These are phyloP conservation scores for Apoda limacodes DNA, from an alignment of 2,888 invertebrate genomes.

Conservation along the genomic window DNA sequence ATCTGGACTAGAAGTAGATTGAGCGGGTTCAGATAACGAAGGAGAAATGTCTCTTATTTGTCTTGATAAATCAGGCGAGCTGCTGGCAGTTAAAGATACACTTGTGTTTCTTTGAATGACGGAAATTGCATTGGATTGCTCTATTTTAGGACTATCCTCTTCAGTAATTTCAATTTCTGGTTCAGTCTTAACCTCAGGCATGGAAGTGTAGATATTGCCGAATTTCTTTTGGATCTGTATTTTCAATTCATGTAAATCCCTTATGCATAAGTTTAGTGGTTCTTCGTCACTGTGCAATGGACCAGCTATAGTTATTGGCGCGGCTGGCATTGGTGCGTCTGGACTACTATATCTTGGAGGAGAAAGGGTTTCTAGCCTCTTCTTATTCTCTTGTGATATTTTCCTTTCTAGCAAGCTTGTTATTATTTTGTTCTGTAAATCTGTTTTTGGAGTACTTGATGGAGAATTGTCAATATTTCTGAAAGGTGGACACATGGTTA, in stretches of 20 bases:
- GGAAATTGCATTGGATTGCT: constrained; percentile 56
- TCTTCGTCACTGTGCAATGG: constrained; percentile 69
- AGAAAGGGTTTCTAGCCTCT: constrained; percentile 42
- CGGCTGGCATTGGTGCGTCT: constrained; percentile 45
- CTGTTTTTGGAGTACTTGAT: constrained; percentile 61
- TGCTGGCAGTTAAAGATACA: constrained; percentile 45
- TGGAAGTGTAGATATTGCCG: constrained; percentile 71
- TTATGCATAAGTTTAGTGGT: constrained; percentile 85
- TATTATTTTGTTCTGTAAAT: constrained; percentile 76
- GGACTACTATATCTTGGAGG: constrained; percentile 44
- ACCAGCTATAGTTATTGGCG: constrained; percentile 40
- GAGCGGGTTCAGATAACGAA: constrained; percentile 50
- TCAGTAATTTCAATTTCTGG: constrained; percentile 61
- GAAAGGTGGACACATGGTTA: constrained; percentile 32
- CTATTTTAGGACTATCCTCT: constrained; percentile 50
- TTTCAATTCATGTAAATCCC: constrained; percentile 79
- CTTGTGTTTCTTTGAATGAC: constrained; percentile 59
- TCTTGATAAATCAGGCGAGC: constrained; percentile 52
- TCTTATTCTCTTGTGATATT: constrained; percentile 74
- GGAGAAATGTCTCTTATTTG: constrained; percentile 39
- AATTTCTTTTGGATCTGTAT: constrained; percentile 73
- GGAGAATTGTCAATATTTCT: constrained; percentile 28
- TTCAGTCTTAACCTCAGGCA: constrained; percentile 71
- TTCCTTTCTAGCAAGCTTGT: constrained; percentile 78
- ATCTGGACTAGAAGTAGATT: constrained; percentile 41